Base-by-base conservation (phyloP, 2,888 invertebrate genomes). In the Pristionchus japonicus region DNA sequence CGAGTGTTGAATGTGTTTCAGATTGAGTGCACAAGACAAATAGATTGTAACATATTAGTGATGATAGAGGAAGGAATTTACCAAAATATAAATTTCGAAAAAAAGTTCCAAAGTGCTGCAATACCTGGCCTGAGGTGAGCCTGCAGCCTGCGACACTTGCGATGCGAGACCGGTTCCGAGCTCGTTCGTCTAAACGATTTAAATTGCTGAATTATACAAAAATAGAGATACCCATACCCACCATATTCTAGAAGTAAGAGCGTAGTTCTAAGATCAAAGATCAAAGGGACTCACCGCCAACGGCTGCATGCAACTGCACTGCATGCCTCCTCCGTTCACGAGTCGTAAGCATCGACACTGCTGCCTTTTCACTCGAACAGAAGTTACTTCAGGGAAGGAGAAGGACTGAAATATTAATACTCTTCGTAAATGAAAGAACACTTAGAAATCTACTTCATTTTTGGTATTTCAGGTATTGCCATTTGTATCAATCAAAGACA, bases 301-400 rank as follows among this genome's bases (percentile, higher is more conserved):
- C 27, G 87, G 87, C n/a, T 61, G 87, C 47, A 64, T 74, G 47
- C 87, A 87, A 15, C 57, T 57, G 57, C 87, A 87, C 80, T 87
- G 87, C 87, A 87, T 87, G 13, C 87, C 87, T 34, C 91, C 91
- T n/a, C 92, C 92, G 40, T 87, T 91, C 9, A 89, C 90, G 70
- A 91, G 90, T 87, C 91, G 90, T 61, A 91, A 89, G 86, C 92
- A 92, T 31, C 90, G 89, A 87, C 92, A 92, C 80, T 92, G 91
- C 88, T 92, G 92, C 52, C 92, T 89, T 85, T 91, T 92, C 43
- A 91, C 91, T 15, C 92, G 89, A 27, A 92, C 90, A 1, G 77
- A 61, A 4, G 77, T 43, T 2, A 31, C 47, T 40, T 87, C 77
- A 27, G 87, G 87, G 87, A 87, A 87, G 67, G 86, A 67, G 57